Conservation (phyloP, 2,888 invertebrate genomes). For the Congeria kusceri region DNA sequence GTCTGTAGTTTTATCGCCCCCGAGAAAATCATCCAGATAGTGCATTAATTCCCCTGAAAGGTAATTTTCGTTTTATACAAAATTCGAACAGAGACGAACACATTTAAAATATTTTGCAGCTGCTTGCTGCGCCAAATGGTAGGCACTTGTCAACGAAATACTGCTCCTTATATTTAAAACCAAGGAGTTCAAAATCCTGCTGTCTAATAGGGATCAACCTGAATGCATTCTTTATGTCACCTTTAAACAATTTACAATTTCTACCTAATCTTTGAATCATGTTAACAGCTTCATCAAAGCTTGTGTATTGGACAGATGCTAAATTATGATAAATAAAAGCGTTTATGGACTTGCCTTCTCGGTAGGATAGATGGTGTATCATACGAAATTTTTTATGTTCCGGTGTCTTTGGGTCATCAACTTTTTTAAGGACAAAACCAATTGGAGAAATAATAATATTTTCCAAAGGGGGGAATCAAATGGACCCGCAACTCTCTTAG, state of each 20-base stretch:
- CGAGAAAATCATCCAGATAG: slow-evolving; percentile 36
- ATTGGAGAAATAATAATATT: slow-evolving; percentile 33
- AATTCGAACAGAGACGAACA: slow-evolving; percentile 52
- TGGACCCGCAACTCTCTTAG: slow-evolving; percentile 31
- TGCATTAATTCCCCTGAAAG: slow-evolving; percentile 4
- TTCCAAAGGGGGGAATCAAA: slow-evolving; percentile 16
- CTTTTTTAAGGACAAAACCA: slow-evolving; percentile 48
- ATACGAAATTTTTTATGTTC: slow-evolving; percentile 46
- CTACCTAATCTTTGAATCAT: slow-evolving; percentile 43
- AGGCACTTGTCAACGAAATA: slow-evolving; percentile 46
- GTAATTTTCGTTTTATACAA: slow-evolving; percentile 25
- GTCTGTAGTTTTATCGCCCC: background rate
- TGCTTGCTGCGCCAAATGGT: slow-evolving; percentile 47
- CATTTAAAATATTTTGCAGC: slow-evolving; percentile 50
- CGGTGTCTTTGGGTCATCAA: too few species aligned
- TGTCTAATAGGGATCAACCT: slow-evolving; percentile 32
- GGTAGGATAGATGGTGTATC: slow-evolving; percentile 48
- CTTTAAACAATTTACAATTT: slow-evolving; percentile 33
- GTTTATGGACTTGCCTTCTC: slow-evolving; percentile 34
- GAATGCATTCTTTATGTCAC: slow-evolving; percentile 47
- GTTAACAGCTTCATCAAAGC: slow-evolving; percentile 46
- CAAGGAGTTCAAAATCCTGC: slow-evolving; percentile 45
- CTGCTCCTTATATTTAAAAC: slow-evolving; percentile 30
- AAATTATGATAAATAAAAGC: slow-evolving; percentile 37
- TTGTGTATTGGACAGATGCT: slow-evolving; percentile 52